Conservation (phyloP, 1,140 invertebrate species). For the Nilaparvata lugens region DNA sequence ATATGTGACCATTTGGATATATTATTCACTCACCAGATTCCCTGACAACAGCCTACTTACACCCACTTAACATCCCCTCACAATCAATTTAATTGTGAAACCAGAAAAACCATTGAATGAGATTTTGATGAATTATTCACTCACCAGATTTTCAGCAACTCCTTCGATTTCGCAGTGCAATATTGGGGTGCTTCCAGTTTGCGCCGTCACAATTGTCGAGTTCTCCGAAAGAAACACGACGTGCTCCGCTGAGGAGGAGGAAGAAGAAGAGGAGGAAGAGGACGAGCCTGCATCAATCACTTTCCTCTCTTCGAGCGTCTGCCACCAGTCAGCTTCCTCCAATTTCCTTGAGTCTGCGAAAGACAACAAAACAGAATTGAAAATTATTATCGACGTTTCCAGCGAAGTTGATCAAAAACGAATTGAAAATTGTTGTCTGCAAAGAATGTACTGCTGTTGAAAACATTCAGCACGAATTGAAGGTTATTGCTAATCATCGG, state of each 20-base stretch:
- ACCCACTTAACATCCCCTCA: too few species aligned
- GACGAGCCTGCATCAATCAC: not conserved
- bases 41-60: too few species aligned
- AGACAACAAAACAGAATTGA: not conserved
- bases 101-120: too few species aligned
- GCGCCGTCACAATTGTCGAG: constrained; percentile 12
- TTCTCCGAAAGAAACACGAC: constrained; percentile 15
- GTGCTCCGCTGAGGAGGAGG: not conserved
- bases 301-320: not conserved
- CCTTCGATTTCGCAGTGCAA: constrained; percentile 13
- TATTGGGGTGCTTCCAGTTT: constrained; percentile 12
- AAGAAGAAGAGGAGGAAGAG: not conserved
- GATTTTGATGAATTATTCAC: not conserved
- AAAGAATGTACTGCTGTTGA: too few species aligned
- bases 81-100: too few species aligned
- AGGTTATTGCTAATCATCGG: too few species aligned
- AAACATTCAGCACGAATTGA: too few species aligned
- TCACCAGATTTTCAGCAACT: constrained; percentile 11
- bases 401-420: too few species aligned
- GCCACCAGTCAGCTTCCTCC: not conserved
- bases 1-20: too few species aligned
- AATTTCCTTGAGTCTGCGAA: not conserved
- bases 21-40: too few species aligned
- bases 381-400: not conserved
- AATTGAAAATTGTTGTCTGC: too few species aligned